phyloP scores from a whole-genome alignment of 30 jellyfish, hydroid and myxozoan genomes.

The Aurelia sp. region DNA sequence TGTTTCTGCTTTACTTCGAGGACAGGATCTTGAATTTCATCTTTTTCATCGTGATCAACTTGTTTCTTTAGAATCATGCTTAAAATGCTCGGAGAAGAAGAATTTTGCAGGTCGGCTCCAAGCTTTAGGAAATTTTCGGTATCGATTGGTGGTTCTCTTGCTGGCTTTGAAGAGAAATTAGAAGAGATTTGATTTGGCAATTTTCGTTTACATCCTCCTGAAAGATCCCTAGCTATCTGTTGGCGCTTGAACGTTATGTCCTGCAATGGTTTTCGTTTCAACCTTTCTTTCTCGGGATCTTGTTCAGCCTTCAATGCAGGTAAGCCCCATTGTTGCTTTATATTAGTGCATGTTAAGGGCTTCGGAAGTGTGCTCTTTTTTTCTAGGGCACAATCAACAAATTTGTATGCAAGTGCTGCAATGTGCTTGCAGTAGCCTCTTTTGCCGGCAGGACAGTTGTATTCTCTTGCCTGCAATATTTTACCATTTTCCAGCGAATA shows the following conservation, averaged over 20 bases:
- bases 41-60: too few species aligned
- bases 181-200: background rate
- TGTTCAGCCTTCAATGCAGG: constrained; percentile 29
- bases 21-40: too few species aligned
- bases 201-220: background rate
- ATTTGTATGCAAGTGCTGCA: constrained; percentile 14
- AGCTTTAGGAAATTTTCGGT: background rate
- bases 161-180: background rate
- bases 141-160: background rate
- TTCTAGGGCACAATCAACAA: background rate
- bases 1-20: too few species aligned
- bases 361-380: background rate
- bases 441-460: constrained; percentile 11
- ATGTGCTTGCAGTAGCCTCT: constrained; percentile 14
- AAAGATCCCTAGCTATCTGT: background rate
- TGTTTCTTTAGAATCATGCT: too few species aligned
- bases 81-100: too few species aligned
- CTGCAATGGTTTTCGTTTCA: constrained; percentile 16
- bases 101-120: too few species aligned
- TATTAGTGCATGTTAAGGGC: background rate
- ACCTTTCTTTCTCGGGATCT: constrained; percentile 13
- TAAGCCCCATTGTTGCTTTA: constrained; percentile 22
- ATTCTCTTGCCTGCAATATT: constrained; percentile 9
- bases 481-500: background rate
- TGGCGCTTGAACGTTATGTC: background rate